These are phyloP conservation scores for Rhagophthalmus giganteus DNA, from an alignment of 2,888 invertebrate genomes.

Conservation along the genomic window DNA sequence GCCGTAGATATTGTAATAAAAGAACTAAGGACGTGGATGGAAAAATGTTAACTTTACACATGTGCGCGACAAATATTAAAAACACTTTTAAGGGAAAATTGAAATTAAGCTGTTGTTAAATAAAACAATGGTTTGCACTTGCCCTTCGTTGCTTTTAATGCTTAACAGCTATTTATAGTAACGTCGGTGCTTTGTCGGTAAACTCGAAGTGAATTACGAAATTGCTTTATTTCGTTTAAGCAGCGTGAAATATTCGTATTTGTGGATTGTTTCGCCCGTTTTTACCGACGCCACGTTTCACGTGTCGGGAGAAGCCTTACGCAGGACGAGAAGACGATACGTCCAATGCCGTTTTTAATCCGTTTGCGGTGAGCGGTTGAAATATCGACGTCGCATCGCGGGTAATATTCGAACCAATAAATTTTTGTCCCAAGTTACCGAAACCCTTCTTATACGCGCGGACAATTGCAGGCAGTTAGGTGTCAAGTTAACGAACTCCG, in stretches of 20 bases:
- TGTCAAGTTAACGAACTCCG: too few relatives aligned
- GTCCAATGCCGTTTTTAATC: conserved; percentile 13
- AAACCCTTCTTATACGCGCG: too few relatives aligned
- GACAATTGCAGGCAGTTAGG: too few relatives aligned
- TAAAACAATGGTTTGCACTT: conserved; percentile 5
- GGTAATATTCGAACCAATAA: too few relatives aligned
- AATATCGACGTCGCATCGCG: too few relatives aligned
- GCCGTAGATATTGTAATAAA: neutral
- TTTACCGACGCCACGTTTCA: conserved; percentile 1
- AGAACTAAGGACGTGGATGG: too few relatives aligned
- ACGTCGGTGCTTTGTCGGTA: neutral
- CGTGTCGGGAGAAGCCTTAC: conserved; percentile 16
- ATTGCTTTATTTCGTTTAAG: conserved; percentile 7
- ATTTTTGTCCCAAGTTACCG: neutral
- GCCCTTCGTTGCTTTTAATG: conserved; percentile 3
- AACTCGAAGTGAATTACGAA: conserved; percentile 1
- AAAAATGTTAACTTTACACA: neutral
- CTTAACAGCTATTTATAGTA: conserved; percentile 3
- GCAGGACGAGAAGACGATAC: conserved; percentile 4
- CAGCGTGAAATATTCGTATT: neutral
- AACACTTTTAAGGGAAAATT: neutral
- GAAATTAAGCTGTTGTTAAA: neutral
- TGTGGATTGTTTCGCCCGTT: neutral
- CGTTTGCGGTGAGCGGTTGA: conserved; percentile 6
- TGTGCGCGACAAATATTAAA: too few relatives aligned